phyloP scores from a whole-genome alignment of 2,888 invertebrate species.

The Incurvaria masculella region DNA sequence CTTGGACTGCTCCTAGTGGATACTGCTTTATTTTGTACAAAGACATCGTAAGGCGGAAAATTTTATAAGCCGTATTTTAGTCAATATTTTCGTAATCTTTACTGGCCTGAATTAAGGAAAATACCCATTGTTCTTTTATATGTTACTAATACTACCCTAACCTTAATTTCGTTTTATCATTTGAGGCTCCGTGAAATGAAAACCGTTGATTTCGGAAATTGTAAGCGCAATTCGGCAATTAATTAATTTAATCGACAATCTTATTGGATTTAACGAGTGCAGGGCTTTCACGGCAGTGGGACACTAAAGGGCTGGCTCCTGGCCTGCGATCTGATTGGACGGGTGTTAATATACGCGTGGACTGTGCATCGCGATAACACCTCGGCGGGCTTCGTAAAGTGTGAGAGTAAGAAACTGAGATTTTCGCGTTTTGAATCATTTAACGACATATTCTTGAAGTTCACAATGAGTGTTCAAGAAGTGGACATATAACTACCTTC shows the following conservation, averaged over 20 bases:
- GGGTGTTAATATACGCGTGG: not conserved
- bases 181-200: no score
- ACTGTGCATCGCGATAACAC: not conserved
- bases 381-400: not conserved
- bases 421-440: not conserved
- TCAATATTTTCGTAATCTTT: conserved; percentile 44
- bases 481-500: no score
- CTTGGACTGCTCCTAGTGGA: conserved; percentile 25
- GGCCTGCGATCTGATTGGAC: not conserved
- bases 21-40: conserved; percentile 20
- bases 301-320: not conserved
- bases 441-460: not conserved
- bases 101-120: not conserved
- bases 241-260: not conserved
- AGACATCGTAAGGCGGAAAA: conserved; percentile 30
- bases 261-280: not conserved
- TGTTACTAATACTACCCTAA: no score
- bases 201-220: not conserved
- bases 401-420: not conserved
- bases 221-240: not conserved
- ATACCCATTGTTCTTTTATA: no score
- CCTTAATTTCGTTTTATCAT: no score
- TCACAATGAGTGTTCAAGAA: no score
- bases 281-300: not conserved
- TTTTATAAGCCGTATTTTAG: conserved; percentile 52